Evolutionary conservation across 2,888 invertebrate species (phyloP), one percentile per base, ranked within the genome.

Genomic region (Cantharis lateralis): DNA sequence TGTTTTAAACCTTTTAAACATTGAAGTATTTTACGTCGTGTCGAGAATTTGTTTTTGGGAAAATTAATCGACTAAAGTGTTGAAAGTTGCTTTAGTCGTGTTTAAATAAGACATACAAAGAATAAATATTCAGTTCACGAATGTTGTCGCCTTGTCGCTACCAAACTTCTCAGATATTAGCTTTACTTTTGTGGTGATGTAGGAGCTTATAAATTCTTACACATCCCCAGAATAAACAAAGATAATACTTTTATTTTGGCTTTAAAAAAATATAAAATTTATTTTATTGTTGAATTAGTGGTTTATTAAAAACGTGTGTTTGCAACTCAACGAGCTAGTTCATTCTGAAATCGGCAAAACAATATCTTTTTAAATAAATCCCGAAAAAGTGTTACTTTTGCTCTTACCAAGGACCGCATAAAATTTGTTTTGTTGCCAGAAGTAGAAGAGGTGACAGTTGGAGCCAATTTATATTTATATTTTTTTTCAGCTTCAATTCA

Each of bases 101-200:
- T 79, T 82, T 82, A 81, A 82, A 82, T 82, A 82, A 82, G 82
- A 80, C 79, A 79, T 81, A 77, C 78, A 80, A 48, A 48, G 78
- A 80, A 81, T 82, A 82, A 80, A 81, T 82, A 82, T 82, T 82
- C 82, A 81, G 80, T 82, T 81, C 82, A 82, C 82, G 82, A 80
- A 80, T 82, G 81, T 81, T 81, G 82, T 82, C 82, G 81, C 81
- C 80, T 81, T 81, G 80, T 81, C 79, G 77, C 72, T 77, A 80
- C 77, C 80, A 80, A 78, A 79, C 78, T 77, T 71, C 72, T 75
- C 77, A 78, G 81, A 82, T 82, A 82, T 82, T 82, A 81, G 82
- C 81, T 82, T 82, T 78, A 79, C 79, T 80, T 80, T 75, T 77
- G 77, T 72, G 76, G 78, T 81, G 81, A 81, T 81, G 81, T 80